Percentiles rank a stretch among this genome's conserved stretches.
Evolutionary conservation across 1,140 invertebrate genomes (phyloP).

Genomic region (Saccostrea glomerata): DNA sequence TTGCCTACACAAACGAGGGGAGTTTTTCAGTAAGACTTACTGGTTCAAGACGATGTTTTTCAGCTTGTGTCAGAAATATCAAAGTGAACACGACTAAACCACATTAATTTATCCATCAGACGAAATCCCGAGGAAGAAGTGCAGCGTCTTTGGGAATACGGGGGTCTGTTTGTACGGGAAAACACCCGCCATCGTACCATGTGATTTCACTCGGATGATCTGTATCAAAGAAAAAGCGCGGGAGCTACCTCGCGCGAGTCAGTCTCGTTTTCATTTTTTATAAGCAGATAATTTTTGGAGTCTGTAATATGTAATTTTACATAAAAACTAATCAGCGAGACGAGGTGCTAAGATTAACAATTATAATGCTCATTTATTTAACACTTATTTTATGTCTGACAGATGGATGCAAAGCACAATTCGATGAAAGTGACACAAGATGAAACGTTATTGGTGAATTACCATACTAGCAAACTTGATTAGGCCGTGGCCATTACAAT

Average conservation of each 20-base stretch:
- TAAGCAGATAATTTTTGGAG: not conserved
- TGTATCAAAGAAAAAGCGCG: not conserved
- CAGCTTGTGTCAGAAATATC: not conserved
- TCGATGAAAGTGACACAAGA: conserved; percentile 23
- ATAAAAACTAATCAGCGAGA: not conserved
- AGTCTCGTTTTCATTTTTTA: not conserved
- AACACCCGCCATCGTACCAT: not conserved
- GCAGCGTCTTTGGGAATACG: too few species aligned
- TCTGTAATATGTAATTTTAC: not conserved
- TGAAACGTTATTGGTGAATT: conserved; percentile 29
- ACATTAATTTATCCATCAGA: not conserved
- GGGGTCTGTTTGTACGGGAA: not conserved
- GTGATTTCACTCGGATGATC: not conserved
- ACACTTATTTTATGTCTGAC: not conserved
- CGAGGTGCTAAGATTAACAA: not conserved
- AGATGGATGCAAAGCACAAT: not conserved
- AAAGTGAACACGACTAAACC: not conserved
- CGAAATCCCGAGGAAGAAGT: too few species aligned
- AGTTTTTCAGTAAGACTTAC: not conserved
- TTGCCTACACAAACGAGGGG: not conserved
- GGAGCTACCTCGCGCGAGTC: not conserved
- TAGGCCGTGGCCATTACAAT: conserved; percentile 15
- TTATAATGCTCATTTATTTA: not conserved
- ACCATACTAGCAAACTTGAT: not conserved
- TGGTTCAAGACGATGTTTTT: not conserved